Base-by-base conservation (phyloP, 2,888 invertebrate genomes). In the Amphiduros pacificus region DNA sequence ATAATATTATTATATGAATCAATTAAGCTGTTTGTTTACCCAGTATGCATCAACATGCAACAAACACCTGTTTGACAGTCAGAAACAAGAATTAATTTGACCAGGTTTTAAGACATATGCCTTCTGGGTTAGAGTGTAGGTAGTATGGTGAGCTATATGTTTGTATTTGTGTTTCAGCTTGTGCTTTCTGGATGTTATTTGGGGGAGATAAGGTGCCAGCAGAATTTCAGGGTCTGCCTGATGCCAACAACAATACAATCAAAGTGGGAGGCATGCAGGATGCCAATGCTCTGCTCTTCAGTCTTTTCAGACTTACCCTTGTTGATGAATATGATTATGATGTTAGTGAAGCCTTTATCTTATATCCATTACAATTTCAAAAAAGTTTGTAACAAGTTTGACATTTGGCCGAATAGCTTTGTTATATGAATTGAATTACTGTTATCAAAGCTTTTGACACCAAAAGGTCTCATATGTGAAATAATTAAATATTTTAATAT, bases 271-370 rank as follows among this genome's bases (percentile, higher is more conserved):
- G 71, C 26, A 41, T 66, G 29, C 27, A 29, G 5, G 58, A 52
- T 14, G 29, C 61, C 17, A 32, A 51, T n/a, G 54, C 53, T 17
- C 60, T 68, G 2, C 32, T 65, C 14, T 68, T 65, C 67, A 74
- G 72, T 27, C 64, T 81, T 61, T 78, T 79, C 67, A 60, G 81
- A 31, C 67, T 81, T 32, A 79, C 81, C 0, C 71, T 81, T n/a
- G 80, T 81, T n/a, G 81, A 81, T 71, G 80, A 79, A 26, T 81
- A 81, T 66, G 76, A 75, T 52, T 79, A 75, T 67, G 73, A 71
- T 41, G 80, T 80, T 67, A 73, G 77, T 71, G 64, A 3, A 51
- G 17, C 36, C n/a, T n/a, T n/a, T n/a, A n/a, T n/a, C n/a, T n/a
- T n/a, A n/a, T n/a, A n/a, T n/a, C n/a, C n/a, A n/a, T n/a, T n/a